Conservation (phyloP, 2,888 invertebrate species). For the Himalopsyche anomala region DNA sequence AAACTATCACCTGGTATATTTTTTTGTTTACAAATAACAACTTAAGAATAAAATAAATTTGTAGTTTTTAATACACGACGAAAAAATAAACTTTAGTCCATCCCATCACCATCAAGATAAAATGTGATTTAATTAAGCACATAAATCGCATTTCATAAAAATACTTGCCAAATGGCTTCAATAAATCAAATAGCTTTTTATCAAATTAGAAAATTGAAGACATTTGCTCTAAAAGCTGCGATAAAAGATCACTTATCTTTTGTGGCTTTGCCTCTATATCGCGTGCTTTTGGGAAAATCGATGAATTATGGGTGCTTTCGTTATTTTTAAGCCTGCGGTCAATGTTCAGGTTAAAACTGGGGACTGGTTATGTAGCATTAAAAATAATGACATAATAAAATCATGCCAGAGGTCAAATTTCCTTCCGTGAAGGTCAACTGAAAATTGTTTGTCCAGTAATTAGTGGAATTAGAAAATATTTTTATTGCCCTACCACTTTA, state of each 20-base stretch:
- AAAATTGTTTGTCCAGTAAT: neutral
- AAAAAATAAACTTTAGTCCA: too few relatives aligned
- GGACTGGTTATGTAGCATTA: neutral
- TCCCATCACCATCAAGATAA: too few relatives aligned
- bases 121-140: too few relatives aligned
- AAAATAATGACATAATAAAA: neutral
- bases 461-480: neutral
- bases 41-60: too few relatives aligned
- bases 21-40: too few relatives aligned
- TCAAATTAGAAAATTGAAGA: neutral
- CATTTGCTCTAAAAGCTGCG: neutral
- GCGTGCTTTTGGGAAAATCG: conserved; percentile 35
- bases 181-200: neutral
- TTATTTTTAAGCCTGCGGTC: conserved; percentile 38
- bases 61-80: too few relatives aligned
- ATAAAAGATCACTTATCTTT: conserved; percentile 5
- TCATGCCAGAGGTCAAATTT: neutral
- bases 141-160: neutral
- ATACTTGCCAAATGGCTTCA: neutral
- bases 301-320: conserved; percentile 36
- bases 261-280: conserved; percentile 39
- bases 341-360: neutral
- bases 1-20: too few relatives aligned
- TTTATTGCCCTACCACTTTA: too few relatives aligned
- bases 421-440: neutral